Evolutionary conservation across 2,888 invertebrate species (phyloP).

Genomic region (Phlogophora meticulosa): DNA sequence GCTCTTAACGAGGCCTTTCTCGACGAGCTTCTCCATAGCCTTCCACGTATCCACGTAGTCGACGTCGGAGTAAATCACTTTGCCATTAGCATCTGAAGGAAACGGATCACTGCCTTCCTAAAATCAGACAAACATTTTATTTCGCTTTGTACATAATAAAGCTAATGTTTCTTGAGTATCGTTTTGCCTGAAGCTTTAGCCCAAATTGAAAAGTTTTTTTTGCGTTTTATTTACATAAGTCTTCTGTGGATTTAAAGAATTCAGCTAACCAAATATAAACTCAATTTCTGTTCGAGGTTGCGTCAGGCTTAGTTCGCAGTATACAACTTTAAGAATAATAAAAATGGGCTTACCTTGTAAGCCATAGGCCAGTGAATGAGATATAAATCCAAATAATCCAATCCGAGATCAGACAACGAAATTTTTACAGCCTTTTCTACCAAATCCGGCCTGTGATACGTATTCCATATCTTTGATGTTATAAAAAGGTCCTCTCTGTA

Average conservation of each 20-base stretch:
- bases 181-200: constrained; percentile 47
- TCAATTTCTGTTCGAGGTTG: constrained; percentile 46
- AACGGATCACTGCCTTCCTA: constrained; percentile 92
- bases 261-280: constrained; percentile 47
- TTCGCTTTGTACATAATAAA: constrained; percentile 53
- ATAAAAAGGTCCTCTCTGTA: constrained; percentile 91
- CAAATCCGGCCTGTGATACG: constrained; percentile 90
- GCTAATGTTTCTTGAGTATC: constrained; percentile 48
- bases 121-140: constrained; percentile 56
- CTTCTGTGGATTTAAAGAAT: constrained; percentile 49
- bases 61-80: constrained; percentile 90
- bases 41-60: constrained; percentile 93
- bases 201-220: constrained; percentile 53
- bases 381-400: constrained; percentile 95
- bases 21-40: constrained; percentile 93
- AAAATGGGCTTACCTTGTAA: constrained; percentile 90
- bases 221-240: constrained; percentile 46
- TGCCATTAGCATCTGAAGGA: constrained; percentile 91
- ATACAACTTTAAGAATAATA: constrained; percentile 62
- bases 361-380: constrained; percentile 97
- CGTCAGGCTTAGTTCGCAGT: constrained; percentile 37
- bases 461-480: constrained; percentile 94
- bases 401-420: constrained; percentile 93
- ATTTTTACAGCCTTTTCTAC: constrained; percentile 93
- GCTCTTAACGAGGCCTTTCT: constrained; percentile 92